Base-by-base conservation (phyloP, 2,113 vertebrate species). In the Colistium nudipinnis region DNA sequence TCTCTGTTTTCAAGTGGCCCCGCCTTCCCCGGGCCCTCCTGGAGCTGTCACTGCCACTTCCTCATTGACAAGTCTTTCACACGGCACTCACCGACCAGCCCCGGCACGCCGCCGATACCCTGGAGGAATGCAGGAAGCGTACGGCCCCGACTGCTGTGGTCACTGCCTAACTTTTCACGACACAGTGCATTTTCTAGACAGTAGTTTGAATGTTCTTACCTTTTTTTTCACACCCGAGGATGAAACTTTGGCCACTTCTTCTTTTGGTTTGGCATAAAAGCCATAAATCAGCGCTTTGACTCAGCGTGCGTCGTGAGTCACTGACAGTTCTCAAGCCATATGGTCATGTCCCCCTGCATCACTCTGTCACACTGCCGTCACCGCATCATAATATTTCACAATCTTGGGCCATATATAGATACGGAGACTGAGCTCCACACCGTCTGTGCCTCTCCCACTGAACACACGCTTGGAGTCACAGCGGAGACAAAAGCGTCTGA, bases 121-220 rank as follows among this genome's bases (percentile, higher is more conserved):
- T 25, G 0, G 6, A 63, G 51, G 78, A 81, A 87, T 82, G 74
- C 74, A 82, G 76, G 74, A 78, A 76, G 45, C 59, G 51, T 1
- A 17, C 17, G 0, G 1, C 4, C 0, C 7, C 13, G 27, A 10
- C 19, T 27, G 25, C 4, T 0, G 11, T 1, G 33, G 14, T 10
- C 38, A 2, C 9, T 30, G 14, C 20, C 20, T 25, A 6, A 11
- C 19, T 22, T 19, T 33, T 5, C 25, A 9, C n/a, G 4, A 8
- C 14, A 16, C 6, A 0, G 3, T 6, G 2, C 2, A 49, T 47
- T 20, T 38, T 19, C 9, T 33, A n/a, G 35, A 36, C 12, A 43
- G 12, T 25, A 33, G 3, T 47, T 64, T 22, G 24, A 3, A 49
- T 6, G 2, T 25, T 39, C 68, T 4, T 44, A 53, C 62, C 48